Base-by-base conservation (phyloP, 1,140 invertebrate genomes). In the Drosophila subobscura region DNA sequence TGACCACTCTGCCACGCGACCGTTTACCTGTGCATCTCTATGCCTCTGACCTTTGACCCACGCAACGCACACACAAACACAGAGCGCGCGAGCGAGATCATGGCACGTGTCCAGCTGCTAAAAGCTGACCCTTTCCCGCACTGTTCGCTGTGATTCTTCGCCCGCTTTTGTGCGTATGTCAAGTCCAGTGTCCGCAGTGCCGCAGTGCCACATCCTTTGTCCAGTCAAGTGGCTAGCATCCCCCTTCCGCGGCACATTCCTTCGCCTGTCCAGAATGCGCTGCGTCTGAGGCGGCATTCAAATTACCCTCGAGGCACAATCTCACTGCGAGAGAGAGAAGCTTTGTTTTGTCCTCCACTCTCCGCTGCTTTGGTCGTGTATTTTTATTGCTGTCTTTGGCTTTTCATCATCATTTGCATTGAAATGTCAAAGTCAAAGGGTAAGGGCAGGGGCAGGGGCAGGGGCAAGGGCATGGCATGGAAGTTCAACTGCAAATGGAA, bases 361-460 rank as follows among this genome's bases (percentile, higher is more conserved):
- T 29, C 20, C 23, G 20, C 20, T 47, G 14, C 6, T 49, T n/a
- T 56, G 25, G 27, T 16, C 20, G 46, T 59, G 16, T 60, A 65
- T 79, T 86, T 85, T 77, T 60, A 64, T 71, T 81, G 77, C 83
- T 86, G 81, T 85, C 81, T 85, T 86, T 85, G 80, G 80, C 80
- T 85, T 85, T 85, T 86, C 80, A 86, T 85, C 80, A 84, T 57
- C 73, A 88, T 85, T 86, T 83, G 81, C 78, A 86, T 88, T 86
- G 83, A 88, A 88, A 86, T 88, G 79, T 86, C 70, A 81, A 76
- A 83, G 79, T 81, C 78, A 85, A 84, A 79, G 80, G 76, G 40
- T 56, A 65, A 29, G 29, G 29, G 16, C 16, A 20, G 16, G 0
- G 16, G 16, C 16, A 20, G 16, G 16, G 16, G 16, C 16, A 20